A percentile compares a stretch with the other conserved stretches of the same genome.
These are phyloP conservation scores for Eupithecia inturbata DNA, from an alignment of 2,888 invertebrate species.

Conservation along the genomic window DNA sequence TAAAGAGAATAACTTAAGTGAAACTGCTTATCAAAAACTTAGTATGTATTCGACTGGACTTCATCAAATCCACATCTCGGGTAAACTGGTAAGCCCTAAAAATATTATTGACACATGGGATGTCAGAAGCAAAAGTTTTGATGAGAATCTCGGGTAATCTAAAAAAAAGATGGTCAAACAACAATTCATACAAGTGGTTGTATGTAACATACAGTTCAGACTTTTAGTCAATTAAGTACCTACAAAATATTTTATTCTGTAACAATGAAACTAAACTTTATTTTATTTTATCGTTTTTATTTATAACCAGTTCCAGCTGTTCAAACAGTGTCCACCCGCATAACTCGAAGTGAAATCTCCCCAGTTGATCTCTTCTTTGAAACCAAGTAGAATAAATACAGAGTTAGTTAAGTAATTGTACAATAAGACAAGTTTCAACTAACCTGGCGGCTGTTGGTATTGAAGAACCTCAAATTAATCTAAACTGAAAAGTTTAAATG, in stretches of 20 bases:
- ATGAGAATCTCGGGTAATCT: not conserved
- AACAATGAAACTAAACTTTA: not conserved
- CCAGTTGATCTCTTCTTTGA: constrained; percentile 15
- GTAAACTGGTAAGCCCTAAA: no score
- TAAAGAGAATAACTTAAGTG: not conserved
- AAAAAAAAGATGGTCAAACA: no score
- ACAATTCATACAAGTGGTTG: no score
- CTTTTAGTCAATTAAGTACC: not conserved
- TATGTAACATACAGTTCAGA: no score
- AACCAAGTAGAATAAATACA: constrained; percentile 30
- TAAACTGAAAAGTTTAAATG: constrained; percentile 55
- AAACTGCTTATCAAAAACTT: not conserved
- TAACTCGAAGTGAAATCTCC: constrained; percentile 19
- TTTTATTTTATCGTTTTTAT: not conserved
- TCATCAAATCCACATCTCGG: not conserved
- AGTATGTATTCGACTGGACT: not conserved
- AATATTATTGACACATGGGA: not conserved
- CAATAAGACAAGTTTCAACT: constrained; percentile 45
- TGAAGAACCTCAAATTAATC: constrained; percentile 38
- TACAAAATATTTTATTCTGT: not conserved
- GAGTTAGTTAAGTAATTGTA: constrained; percentile 28
- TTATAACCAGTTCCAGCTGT: not conserved
- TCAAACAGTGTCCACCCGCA: constrained; percentile 17
- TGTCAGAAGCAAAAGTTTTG: not conserved
- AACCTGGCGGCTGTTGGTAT: constrained; percentile 42